Evolutionary conservation across 2,113 vertebrate species (phyloP), one percentile per base, ranked within the genome.

Genomic region (Carettochelys insculpta): DNA sequence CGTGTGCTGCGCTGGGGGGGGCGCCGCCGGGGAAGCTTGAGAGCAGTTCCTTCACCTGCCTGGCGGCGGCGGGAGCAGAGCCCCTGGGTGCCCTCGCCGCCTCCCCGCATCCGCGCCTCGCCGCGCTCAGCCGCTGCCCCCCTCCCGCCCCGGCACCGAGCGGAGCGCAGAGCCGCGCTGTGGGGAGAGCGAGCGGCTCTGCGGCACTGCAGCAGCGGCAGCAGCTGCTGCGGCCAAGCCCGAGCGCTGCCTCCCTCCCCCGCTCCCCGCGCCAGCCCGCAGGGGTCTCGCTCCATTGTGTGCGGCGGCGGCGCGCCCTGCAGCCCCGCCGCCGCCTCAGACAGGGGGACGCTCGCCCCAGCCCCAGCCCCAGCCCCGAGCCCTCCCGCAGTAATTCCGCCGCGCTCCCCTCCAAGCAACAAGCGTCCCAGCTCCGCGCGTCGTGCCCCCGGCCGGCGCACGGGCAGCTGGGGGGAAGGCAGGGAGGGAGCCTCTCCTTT

Each of bases 271-370:
- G 68, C 48, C 13, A 29, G 86, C 73, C 19, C 52, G 19, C 34
- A 13, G 43, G 88, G 92, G 65, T 17, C 86, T 68, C n/a, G 8
- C 92, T 92, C 95, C 86, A 92, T 96, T 96, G 95, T 96, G 94
- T 85, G n/a, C 54, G 6, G 80, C 58, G 75, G 31, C 50, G 17
- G 71, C n/a, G 53, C 86, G 79, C 76, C 47, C 43, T 43, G 48
- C 86, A 11, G 68, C 27, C 45, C 54, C 58, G 31, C 14, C 58
- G 54, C 53, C 50, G 68, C 68, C 83, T 38, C n/a, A n/a, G 20
- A 51, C 41, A 58, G 52, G 43, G 53, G 12, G n/a, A 19, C 20
- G 20, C 52, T 73, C 53, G 51, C 34, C 11, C 83, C 56, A 20
- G 11, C 54, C n/a, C n/a, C n/a, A 53, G 90, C 38, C n/a, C n/a